Evolutionary conservation across 2,888 invertebrate genomes (phyloP), one percentile per base, ranked within the genome.

Genomic region (Sturmia bella): DNA sequence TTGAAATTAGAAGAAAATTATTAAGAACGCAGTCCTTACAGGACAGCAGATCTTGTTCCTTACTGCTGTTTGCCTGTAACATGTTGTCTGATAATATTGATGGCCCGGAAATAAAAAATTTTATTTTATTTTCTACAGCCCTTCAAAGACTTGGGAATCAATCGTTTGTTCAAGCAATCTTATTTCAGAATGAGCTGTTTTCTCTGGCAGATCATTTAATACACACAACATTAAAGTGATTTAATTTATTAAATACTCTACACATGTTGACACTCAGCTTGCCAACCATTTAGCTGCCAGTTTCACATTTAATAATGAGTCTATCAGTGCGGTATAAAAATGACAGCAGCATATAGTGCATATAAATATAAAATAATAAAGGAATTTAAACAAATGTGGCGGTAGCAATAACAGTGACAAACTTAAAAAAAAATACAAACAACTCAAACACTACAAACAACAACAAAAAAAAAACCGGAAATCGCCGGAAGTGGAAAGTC

Each of bases 201-300:
- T n/a, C n/a, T n/a, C n/a, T n/a, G n/a, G n/a, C n/a, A n/a, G n/a
- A n/a, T n/a, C n/a, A n/a, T n/a, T n/a, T n/a, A n/a, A n/a, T n/a
- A n/a, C n/a, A n/a, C n/a, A n/a, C n/a, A n/a, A 54, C 63, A 50
- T 69, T 7, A 0, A 37, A n/a, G 50, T 77, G 77, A 74, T 74
- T 78, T 69, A 78, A 82, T 82, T 82, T 82, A 82, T 82, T 82
- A 77, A 78, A 82, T 74, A 66, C 59, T 78, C 66, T 78, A 82
- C 82, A 82, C 57, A 82, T 78, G 82, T 78, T 78, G 82, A 82
- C 77, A 74, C 73, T 77, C n/a, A n/a, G n/a, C n/a, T 63, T 82
- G 74, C 77, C 77, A 74, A 64, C 64, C 74, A 78, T 82, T 74
- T 59, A 54, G 54, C 69, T 68, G 74, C 64, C 70, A 74, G 19